Base-by-base conservation (phyloP, 2,888 invertebrate genomes). In the Ichneumoninae sp. region DNA sequence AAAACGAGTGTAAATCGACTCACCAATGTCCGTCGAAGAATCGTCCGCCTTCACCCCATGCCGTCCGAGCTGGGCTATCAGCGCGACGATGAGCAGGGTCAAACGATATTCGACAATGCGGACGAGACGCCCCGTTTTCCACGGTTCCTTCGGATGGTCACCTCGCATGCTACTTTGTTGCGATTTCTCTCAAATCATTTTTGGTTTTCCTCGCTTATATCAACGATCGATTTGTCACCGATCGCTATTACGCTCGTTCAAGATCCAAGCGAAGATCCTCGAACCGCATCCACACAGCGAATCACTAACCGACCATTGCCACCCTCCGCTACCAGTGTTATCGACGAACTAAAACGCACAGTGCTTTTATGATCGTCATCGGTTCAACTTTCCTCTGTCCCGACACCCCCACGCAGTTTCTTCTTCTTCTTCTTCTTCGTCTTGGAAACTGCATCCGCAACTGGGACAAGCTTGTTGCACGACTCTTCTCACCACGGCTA, bases 111-210 rank as follows among this genome's bases (percentile, higher is more conserved):
- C 75, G 85, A 83, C 65, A 50, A 86, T 77, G 83, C 87, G 86
- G 80, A 82, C 76, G 79, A 81, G 83, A 84, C 85, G 84, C 87
- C 81, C 85, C 88, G 85, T 88, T 88, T 85, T 90, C 91, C 91
- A 90, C 89, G 78, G 82, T 73, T 81, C 74, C 65, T 87, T 86
- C 82, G 44, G 78, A 85, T 88, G 83, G 69, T 88, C 88, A 77
- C 81, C 78, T 85, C 87, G 88, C 91, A 91, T 91, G 88, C 87
- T 91, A 88, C 82, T 79, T 83, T 79, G 19, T 81, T 33, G 50
- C 82, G 60, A 85, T 83, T 83, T 83, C 68, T 65, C 74, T 91
- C 89, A 90, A 87, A 91, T 88, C 91, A 91, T 91, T 82, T 44
- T 71, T 87, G 78, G 36, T 63, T 33, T 54, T 70, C 22, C n/a